Evolutionary conservation across 2,113 vertebrate species (phyloP).

Genomic region (Mionectes macconnelli): DNA sequence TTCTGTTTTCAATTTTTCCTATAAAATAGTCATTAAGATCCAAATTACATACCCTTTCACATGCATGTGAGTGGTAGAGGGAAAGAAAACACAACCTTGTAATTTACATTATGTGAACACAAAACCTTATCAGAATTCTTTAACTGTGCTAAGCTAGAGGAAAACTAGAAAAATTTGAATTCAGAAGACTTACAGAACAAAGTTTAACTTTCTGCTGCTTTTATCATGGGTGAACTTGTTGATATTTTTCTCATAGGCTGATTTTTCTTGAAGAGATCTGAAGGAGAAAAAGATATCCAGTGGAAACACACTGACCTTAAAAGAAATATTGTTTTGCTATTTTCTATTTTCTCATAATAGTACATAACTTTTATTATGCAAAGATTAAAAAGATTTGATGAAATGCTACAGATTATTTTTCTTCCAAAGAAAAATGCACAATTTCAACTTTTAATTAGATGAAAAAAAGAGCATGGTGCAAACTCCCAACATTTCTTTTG

Average conservation of each 20-base stretch:
- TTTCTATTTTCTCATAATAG: not conserved
- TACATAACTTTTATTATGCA: not conserved
- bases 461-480: not conserved
- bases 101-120: not conserved
- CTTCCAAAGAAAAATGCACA: not conserved
- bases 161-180: not conserved
- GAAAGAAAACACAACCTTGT: not conserved
- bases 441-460: not conserved
- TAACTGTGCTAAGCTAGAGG: not conserved
- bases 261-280: not conserved
- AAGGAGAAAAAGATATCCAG: not conserved
- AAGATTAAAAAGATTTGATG: not conserved
- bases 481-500: not conserved
- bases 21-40: not conserved
- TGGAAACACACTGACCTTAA: not conserved
- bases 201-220: not conserved
- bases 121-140: not conserved
- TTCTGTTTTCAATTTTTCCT: not conserved
- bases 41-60: not conserved
- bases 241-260: not conserved
- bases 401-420: not conserved
- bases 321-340: not conserved
- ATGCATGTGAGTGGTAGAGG: not conserved
- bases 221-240: not conserved
- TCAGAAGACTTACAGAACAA: not conserved